These are phyloP conservation scores for Leptinotarsa lineolata DNA, from an alignment of 1,140 invertebrate species.

Conservation along the genomic window DNA sequence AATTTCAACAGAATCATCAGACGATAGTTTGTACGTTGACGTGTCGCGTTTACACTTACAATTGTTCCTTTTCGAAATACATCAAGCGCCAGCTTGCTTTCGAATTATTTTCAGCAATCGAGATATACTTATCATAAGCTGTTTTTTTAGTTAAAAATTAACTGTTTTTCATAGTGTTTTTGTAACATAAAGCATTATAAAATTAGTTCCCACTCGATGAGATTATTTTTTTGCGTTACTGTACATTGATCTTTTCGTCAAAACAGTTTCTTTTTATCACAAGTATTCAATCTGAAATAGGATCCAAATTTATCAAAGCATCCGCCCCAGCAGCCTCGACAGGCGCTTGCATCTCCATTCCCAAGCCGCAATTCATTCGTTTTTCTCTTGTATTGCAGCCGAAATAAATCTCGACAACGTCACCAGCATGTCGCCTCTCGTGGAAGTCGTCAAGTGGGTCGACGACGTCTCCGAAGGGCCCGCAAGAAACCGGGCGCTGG, in stretches of 20 bases:
- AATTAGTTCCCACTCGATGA: too few species aligned
- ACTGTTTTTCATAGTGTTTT: neutral
- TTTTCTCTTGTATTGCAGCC: neutral
- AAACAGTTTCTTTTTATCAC: too few species aligned
- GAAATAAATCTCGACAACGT: neutral
- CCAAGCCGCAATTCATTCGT: too few species aligned
- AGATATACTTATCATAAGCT: neutral
- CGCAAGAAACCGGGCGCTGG: neutral
- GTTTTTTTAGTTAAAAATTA: conserved; percentile 4
- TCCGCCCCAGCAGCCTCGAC: too few species aligned
- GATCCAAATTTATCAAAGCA: too few species aligned
- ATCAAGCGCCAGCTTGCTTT: conserved; percentile 2
- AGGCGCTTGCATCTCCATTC: too few species aligned
- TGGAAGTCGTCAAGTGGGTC: neutral
- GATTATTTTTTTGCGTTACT: too few species aligned
- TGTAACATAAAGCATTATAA: too few species aligned
- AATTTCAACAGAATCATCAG: neutral
- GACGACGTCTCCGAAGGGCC: neutral
- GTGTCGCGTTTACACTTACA: neutral
- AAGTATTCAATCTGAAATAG: too few species aligned
- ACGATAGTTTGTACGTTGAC: neutral
- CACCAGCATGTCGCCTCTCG: neutral
- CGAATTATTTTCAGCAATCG: neutral
- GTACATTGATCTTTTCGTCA: too few species aligned
- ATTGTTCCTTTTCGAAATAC: neutral